These are phyloP conservation scores for Heliothis subflexa DNA, from an alignment of 1,140 invertebrate species.

Conservation along the genomic window DNA sequence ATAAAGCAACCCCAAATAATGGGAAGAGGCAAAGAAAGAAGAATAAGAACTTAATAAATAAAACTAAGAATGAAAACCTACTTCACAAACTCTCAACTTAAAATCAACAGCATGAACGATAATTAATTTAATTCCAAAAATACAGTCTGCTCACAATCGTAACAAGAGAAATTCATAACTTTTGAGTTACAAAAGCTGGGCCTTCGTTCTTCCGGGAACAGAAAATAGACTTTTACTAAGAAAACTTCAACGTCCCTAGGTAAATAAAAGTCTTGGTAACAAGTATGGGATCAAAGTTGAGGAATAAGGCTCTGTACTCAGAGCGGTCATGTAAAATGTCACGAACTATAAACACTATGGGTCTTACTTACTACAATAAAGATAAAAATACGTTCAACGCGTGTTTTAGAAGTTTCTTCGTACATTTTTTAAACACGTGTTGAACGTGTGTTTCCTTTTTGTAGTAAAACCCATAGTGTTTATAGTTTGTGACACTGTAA, in stretches of 20 bases:
- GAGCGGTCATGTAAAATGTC: slow-evolving; percentile 14
- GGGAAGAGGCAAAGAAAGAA: too few species aligned
- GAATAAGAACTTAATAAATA: too few species aligned
- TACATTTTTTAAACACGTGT: too few species aligned
- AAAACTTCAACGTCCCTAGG: slow-evolving; percentile 5
- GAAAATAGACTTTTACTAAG: slow-evolving; percentile 16
- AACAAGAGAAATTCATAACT: not conserved
- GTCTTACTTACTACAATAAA: too few species aligned
- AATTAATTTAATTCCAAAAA: not conserved
- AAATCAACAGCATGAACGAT: not conserved
- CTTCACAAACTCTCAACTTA: too few species aligned
- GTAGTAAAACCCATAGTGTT: not conserved
- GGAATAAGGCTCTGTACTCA: slow-evolving; percentile 12
- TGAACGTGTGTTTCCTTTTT: too few species aligned
- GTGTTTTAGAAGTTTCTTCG: too few species aligned
- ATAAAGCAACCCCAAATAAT: too few species aligned
- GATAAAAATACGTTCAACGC: too few species aligned
- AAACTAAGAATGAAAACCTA: too few species aligned
- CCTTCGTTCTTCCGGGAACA: not conserved
- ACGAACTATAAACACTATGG: slow-evolving; percentile 10
- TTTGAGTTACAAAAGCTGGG: not conserved
- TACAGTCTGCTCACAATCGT: not conserved
- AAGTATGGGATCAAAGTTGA: slow-evolving; percentile 28
- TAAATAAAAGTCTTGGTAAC: slow-evolving; percentile 31
- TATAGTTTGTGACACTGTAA: slow-evolving; percentile 27